These are phyloP conservation scores for Papilio aristodemus DNA, from an alignment of 1,140 invertebrate species.

Conservation along the genomic window DNA sequence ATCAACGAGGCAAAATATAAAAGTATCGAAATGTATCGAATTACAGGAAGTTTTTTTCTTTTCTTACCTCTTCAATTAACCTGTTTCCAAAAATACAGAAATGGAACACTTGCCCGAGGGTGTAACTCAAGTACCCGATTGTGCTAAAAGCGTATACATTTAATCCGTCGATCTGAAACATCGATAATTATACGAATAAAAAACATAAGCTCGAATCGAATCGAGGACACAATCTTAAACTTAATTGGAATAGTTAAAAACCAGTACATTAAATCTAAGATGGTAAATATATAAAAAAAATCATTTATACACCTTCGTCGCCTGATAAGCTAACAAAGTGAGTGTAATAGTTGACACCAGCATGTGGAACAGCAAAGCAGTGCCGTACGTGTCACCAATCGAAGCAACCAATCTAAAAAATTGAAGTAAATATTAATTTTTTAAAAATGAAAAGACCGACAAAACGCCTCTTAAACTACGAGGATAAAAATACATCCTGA, in stretches of 20 bases:
- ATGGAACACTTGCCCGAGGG: slow-evolving; percentile 90
- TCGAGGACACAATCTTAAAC: no score
- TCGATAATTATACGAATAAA: no score
- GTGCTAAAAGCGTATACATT: slow-evolving; percentile 88
- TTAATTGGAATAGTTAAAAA: no score
- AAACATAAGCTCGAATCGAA: no score
- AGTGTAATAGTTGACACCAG: slow-evolving; percentile 90
- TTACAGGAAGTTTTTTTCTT: not conserved
- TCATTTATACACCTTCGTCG: slow-evolving; percentile 92
- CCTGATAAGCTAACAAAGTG: slow-evolving; percentile 90
- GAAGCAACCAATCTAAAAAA: slow-evolving; percentile 85
- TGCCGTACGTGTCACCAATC: slow-evolving; percentile 90
- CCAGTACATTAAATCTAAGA: no score
- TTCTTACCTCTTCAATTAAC: slow-evolving; percentile 89
- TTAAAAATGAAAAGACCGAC: no score
- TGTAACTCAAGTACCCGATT: slow-evolving; percentile 88
- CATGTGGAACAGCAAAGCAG: slow-evolving; percentile 90
- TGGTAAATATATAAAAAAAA: no score
- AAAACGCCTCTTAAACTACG: no score
- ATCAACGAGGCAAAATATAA: no score
- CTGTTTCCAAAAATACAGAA: slow-evolving; percentile 93
- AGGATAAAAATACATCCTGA: no score
- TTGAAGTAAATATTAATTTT: slow-evolving; percentile 2
- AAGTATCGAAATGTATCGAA: no score
- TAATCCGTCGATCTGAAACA: slow-evolving; percentile 84